Percentiles rank a stretch among this genome's conserved stretches.
These are phyloP conservation scores for Leptoclinus maculatus DNA, from an alignment of 2,797 vertebrate species.

Conservation along the genomic window DNA sequence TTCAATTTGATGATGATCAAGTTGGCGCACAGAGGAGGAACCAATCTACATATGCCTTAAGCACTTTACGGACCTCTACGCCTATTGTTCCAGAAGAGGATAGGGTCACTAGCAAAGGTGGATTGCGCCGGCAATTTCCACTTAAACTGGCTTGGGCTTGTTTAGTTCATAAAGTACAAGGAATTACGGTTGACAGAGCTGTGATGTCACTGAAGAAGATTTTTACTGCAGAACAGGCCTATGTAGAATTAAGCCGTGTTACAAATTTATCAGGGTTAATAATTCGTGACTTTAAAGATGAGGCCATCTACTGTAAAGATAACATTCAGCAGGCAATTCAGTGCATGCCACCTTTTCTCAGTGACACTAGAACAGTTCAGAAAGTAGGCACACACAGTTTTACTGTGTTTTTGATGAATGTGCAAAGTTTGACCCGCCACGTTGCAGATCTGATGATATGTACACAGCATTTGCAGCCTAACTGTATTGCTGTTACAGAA, in stretches of 20 bases:
- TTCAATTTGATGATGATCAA: too few species aligned
- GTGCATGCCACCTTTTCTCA: not conserved
- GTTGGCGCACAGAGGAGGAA: too few species aligned
- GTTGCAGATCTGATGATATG: too few species aligned
- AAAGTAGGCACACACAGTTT: not conserved
- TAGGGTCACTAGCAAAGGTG: not conserved
- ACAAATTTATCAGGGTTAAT: not conserved
- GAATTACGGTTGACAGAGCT: not conserved
- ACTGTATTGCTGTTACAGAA: slow-evolving; percentile 33
- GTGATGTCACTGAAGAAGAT: not conserved
- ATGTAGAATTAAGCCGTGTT: not conserved
- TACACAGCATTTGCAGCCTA: slow-evolving; percentile 18
- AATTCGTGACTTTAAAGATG: not conserved
- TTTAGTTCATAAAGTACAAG: slow-evolving; percentile 17
- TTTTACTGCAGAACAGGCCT: not conserved
- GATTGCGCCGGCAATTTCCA: not conserved
- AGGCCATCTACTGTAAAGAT: not conserved
- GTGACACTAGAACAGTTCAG: not conserved
- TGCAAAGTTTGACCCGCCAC: too few species aligned
- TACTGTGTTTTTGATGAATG: slow-evolving; percentile 20
- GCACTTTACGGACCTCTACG: not conserved
- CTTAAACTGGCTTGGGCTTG: not conserved
- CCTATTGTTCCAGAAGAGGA: slow-evolving; percentile 2
- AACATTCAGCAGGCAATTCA: not conserved
- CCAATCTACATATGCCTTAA: too few species aligned